A percentile compares a stretch with the other conserved stretches of the same genome.
phyloP scores from a whole-genome alignment of 1,140 invertebrate genomes.

The Paraescarpia echinospica region DNA sequence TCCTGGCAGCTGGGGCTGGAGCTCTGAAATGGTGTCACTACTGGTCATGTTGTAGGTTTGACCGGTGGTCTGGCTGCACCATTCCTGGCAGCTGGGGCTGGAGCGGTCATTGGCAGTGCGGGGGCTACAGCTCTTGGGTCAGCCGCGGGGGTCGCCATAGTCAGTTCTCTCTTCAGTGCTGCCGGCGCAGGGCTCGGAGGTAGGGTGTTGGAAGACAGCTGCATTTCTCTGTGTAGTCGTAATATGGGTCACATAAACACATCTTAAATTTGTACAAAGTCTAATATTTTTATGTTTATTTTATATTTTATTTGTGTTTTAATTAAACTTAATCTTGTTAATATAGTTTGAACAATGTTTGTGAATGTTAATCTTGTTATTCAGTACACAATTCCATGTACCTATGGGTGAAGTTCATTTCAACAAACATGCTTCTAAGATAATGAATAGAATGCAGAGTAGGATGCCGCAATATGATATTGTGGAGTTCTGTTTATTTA shows the following conservation, averaged over 20 bases:
- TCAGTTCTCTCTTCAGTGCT: constrained; percentile 71
- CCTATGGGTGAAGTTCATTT: too few species aligned
- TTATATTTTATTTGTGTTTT: background rate
- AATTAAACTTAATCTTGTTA: background rate
- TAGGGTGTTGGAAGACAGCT: constrained; percentile 34
- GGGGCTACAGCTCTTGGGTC: constrained; percentile 66
- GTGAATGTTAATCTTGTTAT: too few species aligned
- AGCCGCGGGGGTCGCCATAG: constrained; percentile 66
- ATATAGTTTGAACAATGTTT: too few species aligned
- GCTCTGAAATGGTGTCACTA: background rate
- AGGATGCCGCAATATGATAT: too few species aligned
- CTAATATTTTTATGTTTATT: too few species aligned
- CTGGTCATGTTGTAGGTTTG: constrained; percentile 52
- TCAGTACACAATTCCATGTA: too few species aligned
- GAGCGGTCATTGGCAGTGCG: constrained; percentile 61
- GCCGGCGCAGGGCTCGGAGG: constrained; percentile 71
- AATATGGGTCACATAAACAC: background rate
- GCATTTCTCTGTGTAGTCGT: background rate
- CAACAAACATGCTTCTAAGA: too few species aligned
- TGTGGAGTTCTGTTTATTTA: too few species aligned
- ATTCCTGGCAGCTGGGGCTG: constrained; percentile 68
- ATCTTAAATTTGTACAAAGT: background rate
- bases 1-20: constrained; percentile 67
- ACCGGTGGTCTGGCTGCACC: constrained; percentile 71
- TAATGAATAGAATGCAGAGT: too few species aligned